These are phyloP conservation scores for Ditylenchus weischeri DNA, from an alignment of 2,888 invertebrate genomes.

Conservation along the genomic window DNA sequence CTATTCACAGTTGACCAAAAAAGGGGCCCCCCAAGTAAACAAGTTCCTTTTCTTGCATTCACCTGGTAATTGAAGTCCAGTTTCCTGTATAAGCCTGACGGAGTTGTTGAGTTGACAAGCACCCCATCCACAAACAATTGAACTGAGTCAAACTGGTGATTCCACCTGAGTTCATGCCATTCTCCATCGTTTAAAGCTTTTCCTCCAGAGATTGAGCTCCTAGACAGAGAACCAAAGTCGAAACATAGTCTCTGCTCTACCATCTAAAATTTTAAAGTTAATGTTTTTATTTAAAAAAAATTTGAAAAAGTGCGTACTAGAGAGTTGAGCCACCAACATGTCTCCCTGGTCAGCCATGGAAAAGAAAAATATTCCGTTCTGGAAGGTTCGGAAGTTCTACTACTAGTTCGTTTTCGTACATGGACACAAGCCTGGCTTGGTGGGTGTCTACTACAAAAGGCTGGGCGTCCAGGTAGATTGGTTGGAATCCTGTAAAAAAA, in stretches of 20 bases:
- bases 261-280: constrained; percentile 18
- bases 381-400: constrained; percentile 51
- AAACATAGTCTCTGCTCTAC: constrained; percentile 51
- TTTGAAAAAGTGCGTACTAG: constrained; percentile 22
- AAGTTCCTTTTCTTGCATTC: too few relatives aligned
- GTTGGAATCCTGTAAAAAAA: constrained; percentile 38
- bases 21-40: too few relatives aligned
- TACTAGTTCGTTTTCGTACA: constrained; percentile 56
- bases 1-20: too few relatives aligned
- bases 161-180: constrained; percentile 56
- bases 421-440: constrained; percentile 47
- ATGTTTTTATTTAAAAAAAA: not conserved
- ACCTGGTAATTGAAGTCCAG: constrained; percentile 53
- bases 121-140: constrained; percentile 52
- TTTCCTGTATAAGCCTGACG: constrained; percentile 55
- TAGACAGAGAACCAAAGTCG: constrained; percentile 51
- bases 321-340: constrained; percentile 51
- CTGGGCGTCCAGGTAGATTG: constrained; percentile 51
- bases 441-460: constrained; percentile 47
- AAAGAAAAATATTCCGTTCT: constrained; percentile 54
- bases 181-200: constrained; percentile 53
- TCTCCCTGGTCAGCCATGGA: constrained; percentile 57
- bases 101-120: constrained; percentile 49
- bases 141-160: constrained; percentile 56
- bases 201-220: constrained; percentile 45